Evolutionary conservation across 1,140 invertebrate genomes (phyloP), one percentile per base, ranked within the genome.

Genomic region (Heliconius eleuchia): DNA sequence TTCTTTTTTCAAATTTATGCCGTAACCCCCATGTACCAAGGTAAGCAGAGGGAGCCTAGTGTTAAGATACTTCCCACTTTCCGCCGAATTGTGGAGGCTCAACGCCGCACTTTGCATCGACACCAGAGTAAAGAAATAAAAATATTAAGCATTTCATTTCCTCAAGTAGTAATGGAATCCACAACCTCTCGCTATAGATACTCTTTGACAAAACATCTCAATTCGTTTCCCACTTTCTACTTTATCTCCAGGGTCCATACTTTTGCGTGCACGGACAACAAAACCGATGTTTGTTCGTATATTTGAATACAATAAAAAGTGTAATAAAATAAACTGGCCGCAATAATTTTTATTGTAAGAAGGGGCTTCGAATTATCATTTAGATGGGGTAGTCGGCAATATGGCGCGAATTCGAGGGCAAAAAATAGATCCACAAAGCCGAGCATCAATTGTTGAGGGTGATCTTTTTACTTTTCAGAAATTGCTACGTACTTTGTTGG

Each of bases 261-360:
- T 85, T 83, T 81, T 76, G 84, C 34, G 73, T 82, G 50, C 78
- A 71, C 76, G 71, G 79, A 77, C 52, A 80, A 78, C 84, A 81
- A 83, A 76, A 46, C 42, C 80, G 78, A 70, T 80, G 74, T 83
- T 82, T 79, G 84, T 82, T 85, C 23, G 23, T 85, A 84, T 90
- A 89, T 92, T 92, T 87, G 88, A 91, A 89, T 88, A 91, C 92
- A 93, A 93, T 93, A 92, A 87, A 86, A 91, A 91, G 83, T 86
- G 92, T 93, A 93, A 93, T 93, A 93, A 93, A 92, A 92, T 93
- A 92, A 93, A 93, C 90, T 91, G 89, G 88, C 87, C 91, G 85
- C 92, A 92, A 93, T 93, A 93, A 92, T 93, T 93, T 93, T 93
- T 92, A 93, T 93, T 92, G 92, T 92, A 90, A 92, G 88, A 85